Evolutionary conservation across 2,113 vertebrate species (phyloP), one percentile per base, ranked within the genome.

Genomic region (Syrmaticus mikado): DNA sequence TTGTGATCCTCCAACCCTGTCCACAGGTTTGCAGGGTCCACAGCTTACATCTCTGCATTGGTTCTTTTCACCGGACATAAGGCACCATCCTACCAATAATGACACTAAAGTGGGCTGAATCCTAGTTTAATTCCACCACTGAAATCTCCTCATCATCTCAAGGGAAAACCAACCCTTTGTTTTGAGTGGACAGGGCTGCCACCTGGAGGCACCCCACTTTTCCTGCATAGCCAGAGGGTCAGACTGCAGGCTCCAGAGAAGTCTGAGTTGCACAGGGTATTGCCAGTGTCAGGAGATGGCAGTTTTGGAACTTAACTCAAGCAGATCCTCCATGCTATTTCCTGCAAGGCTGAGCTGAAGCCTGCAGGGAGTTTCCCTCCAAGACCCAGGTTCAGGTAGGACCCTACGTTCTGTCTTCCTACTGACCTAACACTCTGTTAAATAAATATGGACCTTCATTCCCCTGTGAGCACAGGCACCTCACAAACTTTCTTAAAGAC

Each of bases 141-240:
- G 0, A 14, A 4, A 38, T 11, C 64, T 71, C 62, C 28, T 62
- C 21, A 12, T 1, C 40, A 74, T 58, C 55, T 46, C 76, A 60
- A 90, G 46, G 65, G 76, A 60, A 82, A 80, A 86, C 1, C 80
- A 71, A 92, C 24, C 14, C 57, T 57, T 30, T 74, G 16, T 34
- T 88, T 95, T 43, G 83, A 94, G 82, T 84, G 92, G 95, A 72
- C 92, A 90, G 92, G 92, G 66, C 95, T 96, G 96, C 96, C 96
- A 96, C 90, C 96, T 95, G 95, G 90, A 96, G 96, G 96, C 92
- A 94, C 92, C 93, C 93, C 93, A 65, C 80, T 86, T 95, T 93
- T 88, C 83, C 88, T 90, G 24, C 92, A 82, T 1, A 34, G 79
- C 20, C 64, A 30, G 12, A 32, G 38, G 19, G 74, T 28, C 52